Evolutionary conservation across 2,888 invertebrate genomes (phyloP), one percentile per base, ranked within the genome.

Genomic region (Acleris holmiana): DNA sequence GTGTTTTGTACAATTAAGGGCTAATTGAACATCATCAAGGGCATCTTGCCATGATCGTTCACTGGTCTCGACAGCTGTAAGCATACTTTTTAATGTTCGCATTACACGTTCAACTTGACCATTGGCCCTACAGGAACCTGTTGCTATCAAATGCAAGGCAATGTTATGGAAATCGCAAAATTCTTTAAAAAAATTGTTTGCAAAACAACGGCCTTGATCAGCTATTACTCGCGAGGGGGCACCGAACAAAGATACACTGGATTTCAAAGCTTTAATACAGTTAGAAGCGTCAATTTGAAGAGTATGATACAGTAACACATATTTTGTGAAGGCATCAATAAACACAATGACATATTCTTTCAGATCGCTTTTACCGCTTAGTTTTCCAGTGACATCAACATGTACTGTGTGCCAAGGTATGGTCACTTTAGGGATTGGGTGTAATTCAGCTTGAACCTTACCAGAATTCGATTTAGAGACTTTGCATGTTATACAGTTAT

Each of bases 141-240:
- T 41, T n/a, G 41, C 41, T 41, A 41, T 41, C 41, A 41, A 41
- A n/a, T 41, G 41, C 48, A 68, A 17, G 0, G 57, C 5, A 8
- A 70, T 66, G 54, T 70, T 70, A 13, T 67, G 53, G 21, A 15
- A 41, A 0, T 19, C 29, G 61, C 70, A 71, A 62, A 65, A 69
- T n/a, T 71, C 64, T 44, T 55, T 58, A 55, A 71, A 69, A 0
- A 67, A 50, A 51, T 68, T 69, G 17, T 49, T 67, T 3, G 69
- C 64, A 65, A 71, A 71, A 50, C 70, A 70, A 25, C 71, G 53
- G 10, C 69, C 69, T 18, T 71, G 70, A 44, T 69, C 67, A 4
- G 69, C 67, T 17, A 70, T 67, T 10, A 69, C 13, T 18, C 66
- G 57, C 8, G 35, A 17, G 5, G 51, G 51, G 1, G 35, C 17